Evolutionary conservation across 2,113 vertebrate genomes (phyloP).

Genomic region (Callipepla squamata): DNA sequence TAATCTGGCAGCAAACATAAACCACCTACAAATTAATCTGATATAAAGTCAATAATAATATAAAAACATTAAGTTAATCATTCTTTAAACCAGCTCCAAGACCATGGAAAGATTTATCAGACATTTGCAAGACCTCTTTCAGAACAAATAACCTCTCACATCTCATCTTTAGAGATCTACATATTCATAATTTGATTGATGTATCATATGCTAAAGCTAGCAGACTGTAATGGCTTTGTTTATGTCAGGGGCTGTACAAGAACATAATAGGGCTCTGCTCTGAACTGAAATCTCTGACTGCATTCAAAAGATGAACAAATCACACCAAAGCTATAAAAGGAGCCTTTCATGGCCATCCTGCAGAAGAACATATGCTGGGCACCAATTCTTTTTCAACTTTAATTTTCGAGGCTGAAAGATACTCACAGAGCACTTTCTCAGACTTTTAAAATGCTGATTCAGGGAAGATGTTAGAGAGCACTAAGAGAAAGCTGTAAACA

Average conservation of each 20-base stretch:
- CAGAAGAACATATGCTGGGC: not conserved
- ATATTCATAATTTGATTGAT: not conserved
- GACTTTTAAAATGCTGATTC: not conserved
- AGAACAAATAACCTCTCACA: not conserved
- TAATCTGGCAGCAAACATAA: not conserved
- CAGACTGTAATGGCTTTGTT: not conserved
- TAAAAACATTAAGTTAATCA: not conserved
- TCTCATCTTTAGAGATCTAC: not conserved
- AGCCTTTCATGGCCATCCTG: not conserved
- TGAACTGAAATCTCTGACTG: not conserved
- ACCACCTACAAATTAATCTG: not conserved
- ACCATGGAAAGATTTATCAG: not conserved
- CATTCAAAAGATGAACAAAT: not conserved
- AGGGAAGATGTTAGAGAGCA: not conserved
- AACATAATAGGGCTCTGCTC: not conserved
- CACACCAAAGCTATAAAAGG: not conserved
- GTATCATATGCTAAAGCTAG: not conserved
- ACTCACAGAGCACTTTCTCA: not conserved
- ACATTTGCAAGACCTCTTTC: not conserved
- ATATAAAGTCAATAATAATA: not conserved
- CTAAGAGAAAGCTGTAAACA: not conserved
- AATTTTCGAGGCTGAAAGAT: not conserved
- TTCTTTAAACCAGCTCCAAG: not conserved
- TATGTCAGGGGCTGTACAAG: not conserved
- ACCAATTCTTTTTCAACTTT: not conserved